Evolutionary conservation across 2,888 invertebrate genomes (phyloP).

Genomic region (Dendrolimus pini): DNA sequence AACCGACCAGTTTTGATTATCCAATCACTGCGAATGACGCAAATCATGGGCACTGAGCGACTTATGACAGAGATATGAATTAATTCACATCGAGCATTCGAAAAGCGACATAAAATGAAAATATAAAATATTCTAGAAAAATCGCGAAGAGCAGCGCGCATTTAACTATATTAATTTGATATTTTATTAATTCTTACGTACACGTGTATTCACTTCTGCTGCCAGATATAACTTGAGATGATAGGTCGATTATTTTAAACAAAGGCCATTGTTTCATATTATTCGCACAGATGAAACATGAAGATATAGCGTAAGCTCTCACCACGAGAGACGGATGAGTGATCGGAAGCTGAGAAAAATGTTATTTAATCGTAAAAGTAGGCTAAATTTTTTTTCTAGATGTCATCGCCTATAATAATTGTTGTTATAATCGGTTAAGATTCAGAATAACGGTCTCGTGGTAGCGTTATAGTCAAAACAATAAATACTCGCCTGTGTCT

Average conservation of each 20-base stretch:
- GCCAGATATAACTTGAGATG: slow-evolving; percentile 47
- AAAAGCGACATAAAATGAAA: background rate
- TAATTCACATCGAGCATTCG: slow-evolving; percentile 12
- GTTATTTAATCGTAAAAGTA: slow-evolving; percentile 32
- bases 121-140: background rate
- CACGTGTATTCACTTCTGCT: slow-evolving; percentile 41
- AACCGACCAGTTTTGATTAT: slow-evolving; percentile 55
- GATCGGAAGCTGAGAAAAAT: slow-evolving; percentile 32
- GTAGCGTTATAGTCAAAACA: background rate
- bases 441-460: too few relatives aligned
- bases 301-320: slow-evolving; percentile 34
- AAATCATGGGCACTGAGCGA: slow-evolving; percentile 37
- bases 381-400: slow-evolving; percentile 11
- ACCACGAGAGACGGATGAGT: slow-evolving; percentile 23
- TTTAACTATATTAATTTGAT: background rate
- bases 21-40: slow-evolving; percentile 53
- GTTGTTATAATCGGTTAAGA: too few relatives aligned
- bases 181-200: slow-evolving; percentile 8
- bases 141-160: background rate
- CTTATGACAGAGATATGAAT: slow-evolving; percentile 28
- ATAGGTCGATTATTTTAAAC: slow-evolving; percentile 48
- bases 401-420: too few relatives aligned
- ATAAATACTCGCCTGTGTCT: slow-evolving; percentile 72
- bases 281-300: slow-evolving; percentile 45
- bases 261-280: slow-evolving; percentile 68